Percentiles rank a stretch among this genome's conserved stretches.
These are phyloP conservation scores for Melanchra persicariae DNA, from an alignment of 2,888 invertebrate species.

Conservation along the genomic window DNA sequence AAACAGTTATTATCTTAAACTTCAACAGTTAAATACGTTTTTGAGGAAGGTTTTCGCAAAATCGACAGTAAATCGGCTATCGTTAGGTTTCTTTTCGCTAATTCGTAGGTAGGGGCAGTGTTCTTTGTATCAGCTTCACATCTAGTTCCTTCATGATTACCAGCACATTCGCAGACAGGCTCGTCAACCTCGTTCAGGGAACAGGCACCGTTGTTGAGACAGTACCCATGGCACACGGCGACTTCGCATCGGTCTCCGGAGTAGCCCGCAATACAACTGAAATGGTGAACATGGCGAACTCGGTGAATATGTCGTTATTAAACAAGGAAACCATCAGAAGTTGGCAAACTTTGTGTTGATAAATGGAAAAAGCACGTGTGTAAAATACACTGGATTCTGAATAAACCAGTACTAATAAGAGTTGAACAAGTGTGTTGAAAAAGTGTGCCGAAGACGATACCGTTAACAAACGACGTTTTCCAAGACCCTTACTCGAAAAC, in stretches of 20 bases:
- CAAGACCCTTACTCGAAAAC: too few relatives aligned
- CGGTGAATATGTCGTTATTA: not conserved
- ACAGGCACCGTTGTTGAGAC: not conserved
- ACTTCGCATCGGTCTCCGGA: not conserved
- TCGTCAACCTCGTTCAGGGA: not conserved
- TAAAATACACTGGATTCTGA: too few relatives aligned
- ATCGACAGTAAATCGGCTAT: not conserved
- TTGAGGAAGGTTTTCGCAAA: not conserved
- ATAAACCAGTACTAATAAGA: too few relatives aligned
- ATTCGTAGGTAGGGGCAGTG: not conserved
- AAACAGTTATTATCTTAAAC: not conserved
- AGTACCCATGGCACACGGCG: not conserved
- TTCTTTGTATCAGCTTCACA: not conserved
- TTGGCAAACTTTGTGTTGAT: too few relatives aligned
- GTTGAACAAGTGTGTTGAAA: too few relatives aligned
- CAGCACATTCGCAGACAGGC: not conserved
- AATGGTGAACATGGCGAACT: not conserved
- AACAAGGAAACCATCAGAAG: not conserved
- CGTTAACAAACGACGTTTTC: too few relatives aligned
- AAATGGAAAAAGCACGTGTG: too few relatives aligned
- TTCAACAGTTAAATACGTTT: not conserved
- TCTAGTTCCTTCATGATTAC: not conserved
- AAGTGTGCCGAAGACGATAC: too few relatives aligned
- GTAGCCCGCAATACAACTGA: not conserved
- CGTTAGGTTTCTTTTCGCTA: not conserved